Percentiles rank a stretch among this genome's conserved stretches.
Evolutionary conservation across 2,888 invertebrate genomes (phyloP).

Genomic region (Caenorhabditis sp.): DNA sequence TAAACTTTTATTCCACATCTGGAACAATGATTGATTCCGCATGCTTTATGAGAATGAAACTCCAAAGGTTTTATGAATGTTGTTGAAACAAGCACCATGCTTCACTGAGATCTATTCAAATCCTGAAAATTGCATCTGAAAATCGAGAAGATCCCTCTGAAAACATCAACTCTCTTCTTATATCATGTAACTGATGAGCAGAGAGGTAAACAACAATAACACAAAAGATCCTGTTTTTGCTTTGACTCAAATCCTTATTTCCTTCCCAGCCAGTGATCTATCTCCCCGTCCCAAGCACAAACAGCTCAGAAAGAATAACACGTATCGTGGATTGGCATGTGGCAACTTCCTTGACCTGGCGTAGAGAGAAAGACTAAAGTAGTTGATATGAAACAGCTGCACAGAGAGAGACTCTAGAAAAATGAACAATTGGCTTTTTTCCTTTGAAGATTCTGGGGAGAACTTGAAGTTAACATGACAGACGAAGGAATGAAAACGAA

Average conservation of each 20-base stretch:
- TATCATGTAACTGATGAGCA: conserved; percentile 24
- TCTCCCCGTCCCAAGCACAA: conserved; percentile 21
- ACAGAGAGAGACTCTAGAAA: neutral
- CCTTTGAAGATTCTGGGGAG: conserved; percentile 8
- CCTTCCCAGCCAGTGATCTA: conserved; percentile 5
- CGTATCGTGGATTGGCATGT: conserved; percentile 14
- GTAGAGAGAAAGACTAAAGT: neutral
- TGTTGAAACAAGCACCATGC: no score
- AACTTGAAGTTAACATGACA: conserved; percentile 8
- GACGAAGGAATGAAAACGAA: neutral
- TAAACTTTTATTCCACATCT: no score
- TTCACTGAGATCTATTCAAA: no score
- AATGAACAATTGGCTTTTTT: conserved; percentile 15
- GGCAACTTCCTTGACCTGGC: conserved; percentile 20
- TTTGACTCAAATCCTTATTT: conserved; percentile 19
- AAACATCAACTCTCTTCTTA: neutral
- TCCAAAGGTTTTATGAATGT: no score
- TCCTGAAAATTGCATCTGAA: no score
- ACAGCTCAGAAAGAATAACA: conserved; percentile 35
- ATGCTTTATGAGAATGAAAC: no score
- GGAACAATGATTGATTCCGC: no score
- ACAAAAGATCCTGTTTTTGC: conserved; percentile 36
- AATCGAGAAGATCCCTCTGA: neutral
- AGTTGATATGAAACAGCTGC: conserved; percentile 10
- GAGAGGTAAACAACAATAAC: conserved; percentile 1